Conservation (phyloP, 2,113 vertebrate genomes). For the Falcunculus frontatus region DNA sequence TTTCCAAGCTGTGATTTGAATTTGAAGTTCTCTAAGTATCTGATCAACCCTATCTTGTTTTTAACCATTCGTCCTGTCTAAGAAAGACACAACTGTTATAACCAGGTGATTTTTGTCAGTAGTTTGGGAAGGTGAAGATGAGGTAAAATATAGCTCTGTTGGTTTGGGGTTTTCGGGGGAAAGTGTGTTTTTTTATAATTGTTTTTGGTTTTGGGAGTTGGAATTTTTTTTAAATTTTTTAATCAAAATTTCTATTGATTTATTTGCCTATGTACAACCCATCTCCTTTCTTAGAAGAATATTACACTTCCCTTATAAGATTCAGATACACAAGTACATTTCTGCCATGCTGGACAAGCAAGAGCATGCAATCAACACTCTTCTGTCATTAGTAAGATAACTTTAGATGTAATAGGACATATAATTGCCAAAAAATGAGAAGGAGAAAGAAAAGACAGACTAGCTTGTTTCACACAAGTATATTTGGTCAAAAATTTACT, state of each 20-base stretch:
- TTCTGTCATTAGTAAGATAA: neutral
- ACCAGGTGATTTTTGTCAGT: neutral
- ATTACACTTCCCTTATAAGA: neutral
- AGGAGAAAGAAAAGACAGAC: neutral
- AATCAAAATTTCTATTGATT: neutral
- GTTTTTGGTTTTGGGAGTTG: accelerated
- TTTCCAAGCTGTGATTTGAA: neutral
- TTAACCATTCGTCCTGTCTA: neutral
- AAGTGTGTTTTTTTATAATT: too few relatives aligned
- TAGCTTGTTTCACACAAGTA: neutral
- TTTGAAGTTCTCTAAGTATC: neutral
- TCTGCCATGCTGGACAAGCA: neutral
- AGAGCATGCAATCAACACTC: neutral
- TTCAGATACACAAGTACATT: neutral
- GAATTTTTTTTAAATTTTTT: neutral
- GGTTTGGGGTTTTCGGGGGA: neutral
- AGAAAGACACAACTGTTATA: neutral
- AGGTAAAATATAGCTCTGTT: neutral
- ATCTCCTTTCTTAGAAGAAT: neutral
- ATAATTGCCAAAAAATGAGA: neutral
- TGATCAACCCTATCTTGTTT: neutral
- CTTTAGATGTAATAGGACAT: neutral
- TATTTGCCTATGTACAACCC: neutral
- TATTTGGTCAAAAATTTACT: neutral
- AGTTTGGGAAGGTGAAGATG: neutral